Conservation (phyloP, 2,113 vertebrate species). For the Macquaria australasica region DNA sequence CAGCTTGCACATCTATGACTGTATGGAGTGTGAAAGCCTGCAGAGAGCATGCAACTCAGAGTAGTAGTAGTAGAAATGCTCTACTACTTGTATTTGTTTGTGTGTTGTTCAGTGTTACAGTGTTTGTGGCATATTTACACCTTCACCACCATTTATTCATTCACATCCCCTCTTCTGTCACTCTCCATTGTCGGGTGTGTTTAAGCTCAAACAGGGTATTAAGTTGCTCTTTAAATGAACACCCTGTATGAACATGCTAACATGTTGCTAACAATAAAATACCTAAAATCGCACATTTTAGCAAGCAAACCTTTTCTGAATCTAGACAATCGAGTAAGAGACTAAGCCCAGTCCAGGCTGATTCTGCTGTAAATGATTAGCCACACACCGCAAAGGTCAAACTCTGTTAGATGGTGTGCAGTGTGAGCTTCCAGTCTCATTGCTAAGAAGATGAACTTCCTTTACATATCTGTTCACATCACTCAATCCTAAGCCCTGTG, state of each 20-base stretch:
- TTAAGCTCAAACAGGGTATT: too few relatives aligned
- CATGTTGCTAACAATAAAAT: conserved; percentile 1
- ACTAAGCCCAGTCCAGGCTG: not conserved
- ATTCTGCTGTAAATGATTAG: conserved; percentile 32
- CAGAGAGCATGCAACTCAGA: too few relatives aligned
- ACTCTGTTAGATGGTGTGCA: conserved; percentile 26
- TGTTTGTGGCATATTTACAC: too few relatives aligned
- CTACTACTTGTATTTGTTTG: too few relatives aligned
- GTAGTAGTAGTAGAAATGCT: too few relatives aligned
- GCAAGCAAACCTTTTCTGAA: not conserved
- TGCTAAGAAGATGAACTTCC: conserved; percentile 54
- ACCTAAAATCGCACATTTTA: not conserved
- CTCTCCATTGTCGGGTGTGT: too few relatives aligned
- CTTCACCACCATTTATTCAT: too few relatives aligned
- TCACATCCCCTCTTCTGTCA: too few relatives aligned
- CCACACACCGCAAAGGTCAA: conserved; percentile 27
- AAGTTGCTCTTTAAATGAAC: too few relatives aligned
- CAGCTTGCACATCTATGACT: too few relatives aligned
- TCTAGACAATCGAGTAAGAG: not conserved
- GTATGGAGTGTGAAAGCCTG: too few relatives aligned
- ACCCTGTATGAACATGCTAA: not conserved
- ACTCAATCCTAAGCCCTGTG: conserved; percentile 40
- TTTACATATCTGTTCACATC: conserved; percentile 59
- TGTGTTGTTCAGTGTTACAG: too few relatives aligned
- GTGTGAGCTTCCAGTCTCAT: conserved; percentile 32